Conservation (phyloP, 2,113 vertebrate genomes). For the Erinaceus europaeus region DNA sequence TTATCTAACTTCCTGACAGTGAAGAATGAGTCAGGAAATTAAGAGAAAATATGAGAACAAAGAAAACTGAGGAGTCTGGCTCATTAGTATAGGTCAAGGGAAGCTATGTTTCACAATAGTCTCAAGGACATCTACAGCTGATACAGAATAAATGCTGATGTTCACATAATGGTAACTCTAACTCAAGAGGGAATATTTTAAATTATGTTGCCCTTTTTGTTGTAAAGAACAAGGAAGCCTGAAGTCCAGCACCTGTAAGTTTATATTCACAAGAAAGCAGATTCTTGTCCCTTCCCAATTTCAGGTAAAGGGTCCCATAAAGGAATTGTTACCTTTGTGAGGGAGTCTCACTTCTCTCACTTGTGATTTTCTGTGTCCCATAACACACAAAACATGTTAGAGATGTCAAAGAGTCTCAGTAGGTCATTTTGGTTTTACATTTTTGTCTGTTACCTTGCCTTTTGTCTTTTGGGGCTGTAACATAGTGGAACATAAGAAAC, state of each 20-base stretch:
- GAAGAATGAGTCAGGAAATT: slow-evolving; percentile 61
- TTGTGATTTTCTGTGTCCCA: slow-evolving; percentile 4
- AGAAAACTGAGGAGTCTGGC: neutral
- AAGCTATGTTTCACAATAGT: neutral
- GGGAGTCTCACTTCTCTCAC: neutral
- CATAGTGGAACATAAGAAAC: slow-evolving; percentile 57
- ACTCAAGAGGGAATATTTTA: neutral
- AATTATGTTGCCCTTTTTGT: neutral
- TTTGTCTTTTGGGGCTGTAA: neutral
- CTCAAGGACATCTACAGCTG: neutral
- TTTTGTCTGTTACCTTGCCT: neutral
- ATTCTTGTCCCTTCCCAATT: neutral
- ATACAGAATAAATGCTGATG: neutral
- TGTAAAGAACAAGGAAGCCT: neutral
- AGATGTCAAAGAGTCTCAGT: neutral
- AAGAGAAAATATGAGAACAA: slow-evolving; percentile 52
- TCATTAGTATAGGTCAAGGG: neutral
- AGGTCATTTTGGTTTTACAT: neutral
- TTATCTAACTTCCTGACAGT: slow-evolving; percentile 64
- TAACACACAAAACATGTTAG: slow-evolving; percentile 2
- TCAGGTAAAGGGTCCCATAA: neutral
- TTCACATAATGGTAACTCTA: neutral
- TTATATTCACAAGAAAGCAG: neutral
- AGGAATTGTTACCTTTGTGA: neutral
- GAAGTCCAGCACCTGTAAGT: neutral